These are phyloP conservation scores for Eumerus sabulonum DNA, from an alignment of 2,888 invertebrate species.

Conservation along the genomic window DNA sequence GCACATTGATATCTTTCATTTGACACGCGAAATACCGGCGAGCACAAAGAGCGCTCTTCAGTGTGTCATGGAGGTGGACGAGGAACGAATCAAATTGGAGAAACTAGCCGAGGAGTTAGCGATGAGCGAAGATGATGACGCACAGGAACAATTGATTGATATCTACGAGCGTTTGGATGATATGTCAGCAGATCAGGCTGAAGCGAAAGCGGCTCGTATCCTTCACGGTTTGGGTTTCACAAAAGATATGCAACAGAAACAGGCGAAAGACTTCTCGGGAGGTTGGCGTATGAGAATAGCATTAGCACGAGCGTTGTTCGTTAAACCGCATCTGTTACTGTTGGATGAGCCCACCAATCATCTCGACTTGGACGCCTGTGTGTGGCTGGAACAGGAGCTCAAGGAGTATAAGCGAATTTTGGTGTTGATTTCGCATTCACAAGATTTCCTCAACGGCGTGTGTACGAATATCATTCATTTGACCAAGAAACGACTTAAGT, in stretches of 20 bases:
- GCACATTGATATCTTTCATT: slow-evolving; percentile 98
- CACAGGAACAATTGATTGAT: slow-evolving; percentile 97
- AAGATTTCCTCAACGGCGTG: slow-evolving; percentile 99
- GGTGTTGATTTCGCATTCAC: slow-evolving; percentile 98
- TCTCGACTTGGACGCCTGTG: slow-evolving; percentile 98
- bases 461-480: slow-evolving; percentile 98
- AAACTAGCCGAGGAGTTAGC: slow-evolving; percentile 94
- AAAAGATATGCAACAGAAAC: slow-evolving; percentile 89
- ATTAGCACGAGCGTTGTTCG: slow-evolving; percentile 95
- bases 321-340: slow-evolving; percentile 97
- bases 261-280: slow-evolving; percentile 93
- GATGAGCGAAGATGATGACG: slow-evolving; percentile 92
- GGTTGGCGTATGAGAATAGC: slow-evolving; percentile 99
- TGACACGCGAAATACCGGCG: slow-evolving; percentile 98
- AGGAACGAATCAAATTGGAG: slow-evolving; percentile 94
- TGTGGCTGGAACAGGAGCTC: slow-evolving; percentile 99
- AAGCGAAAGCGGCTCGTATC: slow-evolving; percentile 95
- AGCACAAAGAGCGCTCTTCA: slow-evolving; percentile 96
- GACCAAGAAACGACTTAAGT: slow-evolving; percentile 94
- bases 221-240: slow-evolving; percentile 98
- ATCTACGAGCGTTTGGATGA: slow-evolving; percentile 98
- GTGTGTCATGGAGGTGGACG: slow-evolving; percentile 99
- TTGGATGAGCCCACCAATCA: slow-evolving; percentile 99
- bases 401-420: slow-evolving; percentile 97
- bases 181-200: slow-evolving; percentile 96